These are phyloP conservation scores for Chionoecetes opilio DNA, from an alignment of 1,140 invertebrate species.

Conservation along the genomic window DNA sequence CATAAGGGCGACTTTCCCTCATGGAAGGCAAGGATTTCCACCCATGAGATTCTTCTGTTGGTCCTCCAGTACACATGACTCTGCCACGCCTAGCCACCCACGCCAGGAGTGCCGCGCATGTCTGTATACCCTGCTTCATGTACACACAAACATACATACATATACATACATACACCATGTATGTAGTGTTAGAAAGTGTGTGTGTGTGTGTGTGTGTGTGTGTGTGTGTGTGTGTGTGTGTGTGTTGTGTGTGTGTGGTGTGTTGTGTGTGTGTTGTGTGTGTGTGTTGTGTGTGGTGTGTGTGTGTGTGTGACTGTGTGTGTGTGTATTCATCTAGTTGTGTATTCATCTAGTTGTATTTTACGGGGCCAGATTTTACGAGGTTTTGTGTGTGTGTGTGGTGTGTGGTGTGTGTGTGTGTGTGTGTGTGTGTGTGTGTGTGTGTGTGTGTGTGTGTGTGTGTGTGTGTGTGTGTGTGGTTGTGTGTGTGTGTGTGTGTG, in stretches of 20 bases:
- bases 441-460: slow-evolving; percentile 55
- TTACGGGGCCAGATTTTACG: too few species aligned
- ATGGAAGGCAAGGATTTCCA: too few species aligned
- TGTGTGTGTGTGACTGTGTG: neutral
- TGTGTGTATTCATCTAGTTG: slow-evolving; percentile 31
- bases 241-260: too few species aligned
- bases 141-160: neutral
- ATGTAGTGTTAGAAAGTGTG: neutral
- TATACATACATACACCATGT: neutral
- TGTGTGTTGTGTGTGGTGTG: too few species aligned
- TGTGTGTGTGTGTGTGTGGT: slow-evolving; percentile 47
- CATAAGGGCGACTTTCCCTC: too few species aligned
- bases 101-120: neutral
- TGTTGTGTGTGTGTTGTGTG: too few species aligned
- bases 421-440: slow-evolving; percentile 52
- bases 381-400: too few species aligned
- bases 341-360: too few species aligned
- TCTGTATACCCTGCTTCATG: neutral
- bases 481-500: slow-evolving; percentile 44
- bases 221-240: too few species aligned
- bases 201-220: too few species aligned
- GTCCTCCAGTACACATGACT: too few species aligned
- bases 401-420: slow-evolving; percentile 54
- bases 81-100: neutral
- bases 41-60: too few species aligned